Base-by-base conservation (phyloP, 2,888 invertebrate species). In the Plebejus argus region DNA sequence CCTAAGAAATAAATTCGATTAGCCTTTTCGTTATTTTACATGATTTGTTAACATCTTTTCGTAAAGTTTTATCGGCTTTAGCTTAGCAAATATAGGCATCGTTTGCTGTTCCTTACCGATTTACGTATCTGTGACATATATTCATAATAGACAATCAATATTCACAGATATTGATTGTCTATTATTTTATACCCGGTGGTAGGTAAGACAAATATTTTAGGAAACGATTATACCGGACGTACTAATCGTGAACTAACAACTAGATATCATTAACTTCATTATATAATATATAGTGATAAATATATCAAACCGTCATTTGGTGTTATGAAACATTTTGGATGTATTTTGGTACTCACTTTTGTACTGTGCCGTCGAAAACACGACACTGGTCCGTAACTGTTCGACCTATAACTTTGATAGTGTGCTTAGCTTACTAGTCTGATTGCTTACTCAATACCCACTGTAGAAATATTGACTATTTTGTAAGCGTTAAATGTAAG, bases 291-390 rank as follows among this genome's bases (percentile, higher is more conserved):
- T 74, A 74, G 49, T 49, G 53, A 74, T 53, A 53, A 74, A 74
- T 74, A 74, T 74, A 74, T 74, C 74, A 53, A 74, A 49, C 74
- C 74, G 74, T 74, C 74, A 53, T 74, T 23, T 72, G 77, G 56
- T 71, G 20, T 71, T 71, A 66, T 70, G 76, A 72, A 79, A 70
- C 83, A 80, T 87, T 86, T 89, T 86, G 87, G 86, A 90, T 90
- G 87, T 92, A 91, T 92, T 92, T 93, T 92, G 91, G 91, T 92
- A 92, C 90, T 89, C 87, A 87, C 81, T 91, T 92, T 92, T 93
- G 91, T 93, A 92, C 89, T 90, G 82, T 87, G 82, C 85, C 84
- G 91, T 91, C 90, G 89, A 82, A 80, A 28, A 84, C 85, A 85
- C 87, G 91, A 90, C 89, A 87, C 82, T 85, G 86, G 93, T 92